A percentile compares a stretch with the other conserved stretches of the same genome.
phyloP scores from a whole-genome alignment of 2,888 invertebrate genomes.

The Rhagonycha fulva region DNA sequence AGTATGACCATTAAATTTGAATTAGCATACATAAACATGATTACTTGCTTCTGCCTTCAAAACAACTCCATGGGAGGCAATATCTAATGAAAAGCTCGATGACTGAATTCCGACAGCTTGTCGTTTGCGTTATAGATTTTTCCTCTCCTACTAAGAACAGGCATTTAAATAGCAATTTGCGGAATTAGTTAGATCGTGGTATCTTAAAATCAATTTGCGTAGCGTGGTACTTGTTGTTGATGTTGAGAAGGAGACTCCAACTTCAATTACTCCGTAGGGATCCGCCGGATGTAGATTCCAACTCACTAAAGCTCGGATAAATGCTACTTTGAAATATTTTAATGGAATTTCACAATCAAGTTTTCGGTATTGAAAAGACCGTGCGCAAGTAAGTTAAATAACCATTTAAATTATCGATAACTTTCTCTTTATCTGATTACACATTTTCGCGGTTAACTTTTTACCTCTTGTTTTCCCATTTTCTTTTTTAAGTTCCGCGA shows the following conservation, averaged over 20 bases:
- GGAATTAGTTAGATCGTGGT: constrained; percentile 33
- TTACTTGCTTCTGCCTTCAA: constrained; percentile 26
- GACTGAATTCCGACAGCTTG: constrained; percentile 25
- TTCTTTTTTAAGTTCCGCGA: background rate
- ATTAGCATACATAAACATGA: constrained; percentile 25
- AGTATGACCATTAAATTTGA: constrained; percentile 18
- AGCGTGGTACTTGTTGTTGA: constrained; percentile 12
- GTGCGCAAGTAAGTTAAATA: constrained; percentile 14
- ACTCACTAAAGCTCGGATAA: constrained; percentile 35
- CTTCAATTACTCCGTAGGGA: constrained; percentile 48
- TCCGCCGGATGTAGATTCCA: constrained; percentile 32
- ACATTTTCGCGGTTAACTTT: background rate
- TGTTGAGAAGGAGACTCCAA: constrained; percentile 40
- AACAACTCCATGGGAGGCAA: constrained; percentile 17
- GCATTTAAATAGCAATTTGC: constrained; percentile 32
- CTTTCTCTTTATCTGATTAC: background rate
- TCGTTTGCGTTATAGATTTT: constrained; percentile 22
- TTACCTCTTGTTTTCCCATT: background rate
- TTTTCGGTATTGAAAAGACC: constrained; percentile 19
- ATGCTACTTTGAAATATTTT: constrained; percentile 44
- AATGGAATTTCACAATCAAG: constrained; percentile 40
- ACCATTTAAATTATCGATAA: constrained; percentile 9
- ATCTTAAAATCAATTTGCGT: constrained; percentile 39
- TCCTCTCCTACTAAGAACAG: constrained; percentile 3
- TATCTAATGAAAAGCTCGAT: constrained; percentile 23